phyloP scores from a whole-genome alignment of 2,797 vertebrate genomes.

The Cuniculus paca region DNA sequence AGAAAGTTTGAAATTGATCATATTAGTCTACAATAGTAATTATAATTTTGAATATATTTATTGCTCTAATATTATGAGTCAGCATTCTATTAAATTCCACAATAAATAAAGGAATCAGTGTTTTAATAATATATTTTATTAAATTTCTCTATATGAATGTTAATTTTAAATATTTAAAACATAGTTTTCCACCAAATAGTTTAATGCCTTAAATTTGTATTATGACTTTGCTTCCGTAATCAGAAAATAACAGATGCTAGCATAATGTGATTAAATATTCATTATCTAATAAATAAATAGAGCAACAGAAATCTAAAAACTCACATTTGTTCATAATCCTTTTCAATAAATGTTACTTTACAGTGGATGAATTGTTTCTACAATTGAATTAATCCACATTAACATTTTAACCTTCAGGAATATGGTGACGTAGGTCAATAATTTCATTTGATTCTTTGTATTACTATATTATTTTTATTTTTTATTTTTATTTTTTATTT shows the following conservation, averaged over 20 bases:
- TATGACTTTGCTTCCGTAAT: constrained; percentile 24
- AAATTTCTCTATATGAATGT: constrained; percentile 17
- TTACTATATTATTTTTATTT: neutral
- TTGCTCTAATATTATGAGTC: neutral
- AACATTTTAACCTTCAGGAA: constrained; percentile 29
- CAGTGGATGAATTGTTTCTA: neutral
- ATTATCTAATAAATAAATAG: neutral
- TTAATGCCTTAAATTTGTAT: constrained; percentile 43
- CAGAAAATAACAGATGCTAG: constrained; percentile 15
- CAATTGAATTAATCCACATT: neutral
- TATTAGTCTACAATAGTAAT: neutral
- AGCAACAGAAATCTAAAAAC: neutral
- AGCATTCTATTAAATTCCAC: constrained; percentile 2
- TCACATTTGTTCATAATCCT: neutral
- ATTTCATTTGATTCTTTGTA: neutral
- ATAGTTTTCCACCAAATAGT: neutral
- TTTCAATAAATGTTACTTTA: constrained; percentile 7
- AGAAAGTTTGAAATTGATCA: neutral
- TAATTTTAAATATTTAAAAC: constrained; percentile 56
- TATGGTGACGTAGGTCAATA: neutral
- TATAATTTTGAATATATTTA: neutral
- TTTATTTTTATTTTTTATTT: too few relatives aligned
- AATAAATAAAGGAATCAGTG: neutral
- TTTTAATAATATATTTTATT: neutral
- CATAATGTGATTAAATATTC: constrained; percentile 48